Conservation (phyloP, 2,113 vertebrate genomes). For the Pelmatolapia mariae region DNA sequence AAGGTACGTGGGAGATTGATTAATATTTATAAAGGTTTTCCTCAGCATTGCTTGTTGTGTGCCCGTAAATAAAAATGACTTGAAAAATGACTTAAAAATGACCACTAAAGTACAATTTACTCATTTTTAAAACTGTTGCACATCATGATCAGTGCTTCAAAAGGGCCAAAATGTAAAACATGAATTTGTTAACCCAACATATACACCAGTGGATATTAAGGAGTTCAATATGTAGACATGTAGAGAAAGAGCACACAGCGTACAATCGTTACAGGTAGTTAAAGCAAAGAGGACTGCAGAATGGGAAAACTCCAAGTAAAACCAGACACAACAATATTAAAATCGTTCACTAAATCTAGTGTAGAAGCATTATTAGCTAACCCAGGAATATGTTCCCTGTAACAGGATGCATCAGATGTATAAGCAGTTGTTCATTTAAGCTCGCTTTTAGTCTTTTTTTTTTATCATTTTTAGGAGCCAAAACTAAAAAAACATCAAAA, state of each 20-base stretch:
- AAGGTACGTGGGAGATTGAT: neutral
- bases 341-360: neutral
- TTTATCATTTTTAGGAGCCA: neutral
- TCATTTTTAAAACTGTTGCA: neutral
- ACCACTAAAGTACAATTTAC: neutral
- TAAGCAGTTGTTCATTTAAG: neutral
- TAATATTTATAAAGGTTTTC: neutral
- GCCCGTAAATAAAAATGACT: neutral
- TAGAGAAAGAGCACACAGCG: neutral
- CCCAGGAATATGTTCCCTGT: neutral
- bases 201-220: neutral
- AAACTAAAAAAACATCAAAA: neutral
- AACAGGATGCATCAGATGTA: fast-evolving
- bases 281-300: neutral
- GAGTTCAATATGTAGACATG: neutral
- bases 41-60: neutral
- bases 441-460: neutral
- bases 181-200: neutral
- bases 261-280: neutral
- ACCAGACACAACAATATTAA: neutral
- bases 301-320: neutral
- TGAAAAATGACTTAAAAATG: too few species aligned
- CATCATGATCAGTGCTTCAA: neutral
- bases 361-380: neutral
- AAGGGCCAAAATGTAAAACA: neutral